These are phyloP conservation scores for Yponomeuta cagnagella DNA, from an alignment of 2,888 invertebrate species.

Conservation along the genomic window DNA sequence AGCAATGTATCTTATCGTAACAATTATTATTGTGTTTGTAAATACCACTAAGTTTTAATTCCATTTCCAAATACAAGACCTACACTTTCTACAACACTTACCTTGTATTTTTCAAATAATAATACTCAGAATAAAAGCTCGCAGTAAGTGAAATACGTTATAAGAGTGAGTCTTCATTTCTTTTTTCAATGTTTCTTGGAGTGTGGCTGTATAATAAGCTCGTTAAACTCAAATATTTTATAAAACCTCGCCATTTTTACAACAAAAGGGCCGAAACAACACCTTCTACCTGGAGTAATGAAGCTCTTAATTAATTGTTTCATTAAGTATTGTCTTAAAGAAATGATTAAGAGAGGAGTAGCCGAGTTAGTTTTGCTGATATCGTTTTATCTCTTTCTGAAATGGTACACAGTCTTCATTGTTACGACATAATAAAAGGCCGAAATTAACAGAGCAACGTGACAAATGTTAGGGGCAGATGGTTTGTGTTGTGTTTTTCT, in stretches of 20 bases:
- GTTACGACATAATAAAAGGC: background rate
- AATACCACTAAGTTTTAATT: no score
- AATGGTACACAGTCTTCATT: background rate
- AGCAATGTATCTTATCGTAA: background rate
- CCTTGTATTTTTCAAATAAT: no score
- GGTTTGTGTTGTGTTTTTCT: background rate
- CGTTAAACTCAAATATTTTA: background rate
- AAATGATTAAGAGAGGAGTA: background rate
- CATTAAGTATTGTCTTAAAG: background rate
- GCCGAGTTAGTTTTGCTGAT: background rate
- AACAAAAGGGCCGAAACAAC: slow-evolving; percentile 2
- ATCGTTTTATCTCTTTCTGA: background rate
- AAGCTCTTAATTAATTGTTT: slow-evolving; percentile 5
- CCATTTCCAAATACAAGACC: no score
- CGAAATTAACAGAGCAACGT: background rate
- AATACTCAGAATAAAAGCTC: no score
- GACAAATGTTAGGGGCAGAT: background rate
- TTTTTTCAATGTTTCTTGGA: background rate
- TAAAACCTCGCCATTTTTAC: background rate
- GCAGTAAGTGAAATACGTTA: no score
- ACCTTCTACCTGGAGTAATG: slow-evolving; percentile 3
- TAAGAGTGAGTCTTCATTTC: no score
- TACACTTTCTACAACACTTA: no score
- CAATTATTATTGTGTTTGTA: no score
- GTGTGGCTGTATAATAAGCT: background rate